A percentile compares a stretch with the other conserved stretches of the same genome.
phyloP scores from a whole-genome alignment of 1,140 invertebrate genomes.

The Ptiloglossa arizonensis region DNA sequence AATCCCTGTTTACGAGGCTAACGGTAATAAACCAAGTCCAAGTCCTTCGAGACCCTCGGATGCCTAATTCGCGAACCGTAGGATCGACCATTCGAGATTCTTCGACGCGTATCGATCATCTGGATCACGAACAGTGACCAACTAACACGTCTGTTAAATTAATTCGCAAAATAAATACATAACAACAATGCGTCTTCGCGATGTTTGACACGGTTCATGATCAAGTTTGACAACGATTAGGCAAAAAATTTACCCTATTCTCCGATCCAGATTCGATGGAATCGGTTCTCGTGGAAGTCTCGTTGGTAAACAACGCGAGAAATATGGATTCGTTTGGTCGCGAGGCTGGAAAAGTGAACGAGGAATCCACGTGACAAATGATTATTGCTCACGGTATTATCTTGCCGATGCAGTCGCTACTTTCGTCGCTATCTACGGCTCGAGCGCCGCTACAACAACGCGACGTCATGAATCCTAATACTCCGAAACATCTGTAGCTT shows the following conservation, averaged over 20 bases:
- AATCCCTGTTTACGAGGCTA: too few relatives aligned
- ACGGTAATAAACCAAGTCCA: too few relatives aligned
- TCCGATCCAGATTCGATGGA: constrained; percentile 16
- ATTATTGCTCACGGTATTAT: background rate
- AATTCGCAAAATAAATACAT: constrained; percentile 34
- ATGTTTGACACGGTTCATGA: constrained; percentile 17
- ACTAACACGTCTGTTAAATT: constrained; percentile 28
- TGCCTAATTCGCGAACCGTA: background rate
- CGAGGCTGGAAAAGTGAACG: background rate
- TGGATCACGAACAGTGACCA: constrained; percentile 28
- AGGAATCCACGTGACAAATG: background rate
- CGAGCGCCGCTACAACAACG: background rate
- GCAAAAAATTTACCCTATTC: background rate
- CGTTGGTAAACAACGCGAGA: background rate
- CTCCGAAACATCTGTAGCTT: constrained; percentile 16
- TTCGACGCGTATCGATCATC: constrained; percentile 9
- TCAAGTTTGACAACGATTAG: constrained; percentile 1
- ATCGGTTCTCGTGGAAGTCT: background rate
- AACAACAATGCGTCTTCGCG: constrained; percentile 40
- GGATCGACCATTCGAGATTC: background rate
- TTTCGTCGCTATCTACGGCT: background rate
- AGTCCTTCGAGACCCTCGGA: background rate
- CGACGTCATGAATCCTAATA: background rate
- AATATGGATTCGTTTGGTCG: background rate
- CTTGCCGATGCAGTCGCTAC: too few relatives aligned